Base-by-base conservation (phyloP, 2,888 invertebrate species). In the Lasioglossum vierecki region DNA sequence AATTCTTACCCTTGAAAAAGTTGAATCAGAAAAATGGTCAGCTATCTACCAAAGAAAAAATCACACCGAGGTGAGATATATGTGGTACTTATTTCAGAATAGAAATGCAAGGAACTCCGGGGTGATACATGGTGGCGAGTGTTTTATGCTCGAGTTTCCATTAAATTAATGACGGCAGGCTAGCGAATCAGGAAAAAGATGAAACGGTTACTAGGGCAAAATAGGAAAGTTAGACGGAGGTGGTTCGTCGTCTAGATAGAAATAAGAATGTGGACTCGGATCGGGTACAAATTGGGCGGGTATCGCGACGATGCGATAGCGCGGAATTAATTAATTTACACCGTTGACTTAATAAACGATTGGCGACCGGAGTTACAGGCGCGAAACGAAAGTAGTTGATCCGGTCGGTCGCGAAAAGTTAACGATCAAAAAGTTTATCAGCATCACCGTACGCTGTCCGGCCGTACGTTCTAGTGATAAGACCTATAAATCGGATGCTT, bases 331-430 rank as follows among this genome's bases (percentile, higher is more conserved):
- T 76, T 66, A 76, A 76, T 66, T 66, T 49, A n/a, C n/a, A 9
- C 13, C 13, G n/a, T 66, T n/a, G 30, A 46, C 15, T 13, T 15
- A 46, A n/a, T 46, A 68, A 68, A 46, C 8, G 46, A 18, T n/a
- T 35, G 11, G 11, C 22, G 66, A 66, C 66, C 15, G 66, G 76
- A 66, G 46, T 76, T 35, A 49, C 46, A 35, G 26, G 76, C 15
- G 35, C 30, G 26, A 44, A 49, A 49, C 49, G 76, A 76, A 76
- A 76, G 76, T 66, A 60, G 66, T 46, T 35, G 63, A 15, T 76
- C 76, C 76, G 76, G 76, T 76, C 63, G 30, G 30, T 35, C 35
- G 76, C 46, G 76, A 76, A 76, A 76, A 66, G 22, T 46, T 44
- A 30, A 30, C 22, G 30, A 46, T 66, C 5, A 76, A 66, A 66